Evolutionary conservation across 92 coral and sea anemone genomes (phyloP), one percentile per base, ranked within the genome.

Genomic region (Micromussa lordhowensis): DNA sequence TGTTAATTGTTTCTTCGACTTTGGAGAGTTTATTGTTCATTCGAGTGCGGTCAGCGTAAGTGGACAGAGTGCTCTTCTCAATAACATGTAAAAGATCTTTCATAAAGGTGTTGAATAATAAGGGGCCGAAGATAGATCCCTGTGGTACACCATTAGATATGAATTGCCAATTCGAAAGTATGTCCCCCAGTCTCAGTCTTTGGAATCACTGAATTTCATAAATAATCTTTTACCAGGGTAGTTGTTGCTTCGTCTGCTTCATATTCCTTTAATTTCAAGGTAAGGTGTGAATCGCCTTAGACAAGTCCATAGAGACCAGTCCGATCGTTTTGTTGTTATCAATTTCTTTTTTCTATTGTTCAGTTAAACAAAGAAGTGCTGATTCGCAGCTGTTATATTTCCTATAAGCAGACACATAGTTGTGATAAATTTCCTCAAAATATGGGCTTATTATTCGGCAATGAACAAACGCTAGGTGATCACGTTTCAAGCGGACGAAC

Each of bases 291-390:
- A 92, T 85, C 30, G 91, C 92, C 73, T 91, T 86, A 21, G 88
- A 80, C 64, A 82, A 79, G 83, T 91, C 91, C 94, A 91, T 91
- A n/a, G 91, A 87, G 35, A 88, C 75, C 69, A 91, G 87, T 77
- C 88, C 94, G 63, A 87, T 75, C 17, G 70, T 54, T 81, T 87
- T 91, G 68, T 86, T 77, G 68, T 85, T 71, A 75, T 91, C 93
- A 2, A 91, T 81, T n/a, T 74, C 88, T 59, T 73, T 75, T 34
- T 69, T 88, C 88, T 91, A 88, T 77, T 87, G 54, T 81, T 85
- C 92, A 13, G 92, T 85, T 64, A 85, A 68, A 48, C 84, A 85
- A 55, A 83, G 76, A 53, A 89, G 86, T 19, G 88, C 69, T 48
- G 10, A 4, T 4, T 48, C 10, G 53, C 5, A 10, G 53, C 53